phyloP scores from a whole-genome alignment of 1,140 invertebrate genomes.

The Reticulitermes speratus region DNA sequence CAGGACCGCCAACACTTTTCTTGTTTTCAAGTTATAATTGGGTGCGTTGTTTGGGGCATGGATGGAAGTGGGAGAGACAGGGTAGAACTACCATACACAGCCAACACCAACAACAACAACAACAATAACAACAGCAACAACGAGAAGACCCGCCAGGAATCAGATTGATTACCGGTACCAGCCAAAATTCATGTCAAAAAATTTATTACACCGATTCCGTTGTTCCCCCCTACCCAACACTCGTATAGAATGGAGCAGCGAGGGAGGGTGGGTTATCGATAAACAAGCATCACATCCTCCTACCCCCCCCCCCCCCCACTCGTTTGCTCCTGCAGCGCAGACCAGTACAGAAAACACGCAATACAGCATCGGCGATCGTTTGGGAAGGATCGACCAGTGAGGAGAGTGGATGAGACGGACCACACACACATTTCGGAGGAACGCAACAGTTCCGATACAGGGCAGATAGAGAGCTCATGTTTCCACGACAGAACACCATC shows the following conservation, averaged over 20 bases:
- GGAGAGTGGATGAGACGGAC: neutral
- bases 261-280: conserved; percentile 17
- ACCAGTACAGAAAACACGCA: neutral
- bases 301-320: too few relatives aligned
- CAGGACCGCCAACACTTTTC: conserved; percentile 33
- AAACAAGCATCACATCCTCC: neutral
- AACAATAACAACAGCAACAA: conserved; percentile 1
- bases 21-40: conserved; percentile 37
- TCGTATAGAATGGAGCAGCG: neutral
- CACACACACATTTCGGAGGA: neutral
- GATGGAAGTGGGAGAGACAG: neutral
- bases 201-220: conserved; percentile 29
- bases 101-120: neutral
- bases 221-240: neutral
- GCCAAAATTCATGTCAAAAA: conserved; percentile 34
- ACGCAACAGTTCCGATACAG: neutral
- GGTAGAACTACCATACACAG: conserved; percentile 24
- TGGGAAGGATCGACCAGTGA: neutral
- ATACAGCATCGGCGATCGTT: neutral
- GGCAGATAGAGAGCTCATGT: neutral
- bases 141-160: conserved; percentile 32
- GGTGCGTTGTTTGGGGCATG: conserved; percentile 27
- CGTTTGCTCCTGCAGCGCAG: neutral
- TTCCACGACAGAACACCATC: conserved; percentile 3
- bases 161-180: conserved; percentile 31